Evolutionary conservation across 53 echinoderm and acorn worm genomes (phyloP), one percentile per base, ranked within the genome.

Genomic region (Echinarachnius parma): DNA sequence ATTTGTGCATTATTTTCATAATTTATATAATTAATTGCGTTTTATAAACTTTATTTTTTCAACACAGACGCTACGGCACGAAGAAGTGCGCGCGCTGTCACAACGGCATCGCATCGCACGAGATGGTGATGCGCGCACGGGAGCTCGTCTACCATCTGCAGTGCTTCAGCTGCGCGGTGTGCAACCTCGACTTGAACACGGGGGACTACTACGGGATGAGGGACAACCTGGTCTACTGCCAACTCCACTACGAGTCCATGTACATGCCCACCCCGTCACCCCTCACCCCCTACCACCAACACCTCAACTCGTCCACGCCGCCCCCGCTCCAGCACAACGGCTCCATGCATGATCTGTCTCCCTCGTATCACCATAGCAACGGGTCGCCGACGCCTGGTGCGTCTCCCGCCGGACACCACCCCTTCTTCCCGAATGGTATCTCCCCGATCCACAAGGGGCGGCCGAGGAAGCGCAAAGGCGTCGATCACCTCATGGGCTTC

Each of bases 121-220:
- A 96, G 78, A 84, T 96, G 85, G 96, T 96, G 23, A 96, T 96
- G 96, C 59, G 96, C 9, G 96, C 96, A 16, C 84, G 91, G 7
- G 87, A 87, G 20, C 70, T 91, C 14, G 88, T 96, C 60, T 96
- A 83, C 53, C 96, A 96, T 45, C 85, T 91, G 13, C 36, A 78
- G 31, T 96, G 96, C 59, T 96, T 96, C 77, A 87, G 87, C 28
- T 96, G 96, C 45, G 77, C 81, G 10, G 75, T 60, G 15, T 96
- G 96, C 77, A 88, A 78, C 58, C 75, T 77, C 45, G 62, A 82
- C 2, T 74, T 96, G 28, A 85, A 68, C 80, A 84, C 91, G 29
- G 96, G 96, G 0, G 96, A 96, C 64, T 91, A 96, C 59, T 96
- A 87, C 61, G 96, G 96, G 22, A 96, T 96, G 96, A 70, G 85